Evolutionary conservation across 2,888 invertebrate species (phyloP), one percentile per base, ranked within the genome.

Genomic region (Lasioglossum lativentre): DNA sequence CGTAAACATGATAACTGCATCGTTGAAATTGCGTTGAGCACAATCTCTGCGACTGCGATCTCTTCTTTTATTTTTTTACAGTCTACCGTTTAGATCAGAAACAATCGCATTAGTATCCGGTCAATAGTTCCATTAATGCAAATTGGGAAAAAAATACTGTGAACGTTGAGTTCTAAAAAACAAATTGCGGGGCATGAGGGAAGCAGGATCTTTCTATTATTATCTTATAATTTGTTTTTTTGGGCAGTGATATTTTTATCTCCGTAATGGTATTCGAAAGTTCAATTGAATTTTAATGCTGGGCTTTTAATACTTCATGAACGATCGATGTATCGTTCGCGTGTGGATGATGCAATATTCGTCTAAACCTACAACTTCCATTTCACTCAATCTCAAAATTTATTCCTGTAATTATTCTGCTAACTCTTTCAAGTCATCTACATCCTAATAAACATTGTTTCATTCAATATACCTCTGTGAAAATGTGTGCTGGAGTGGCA

Each of bases 1-100:
- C 27, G 47, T 72, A 83, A 83, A 82, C 42, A 73, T 4, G 52
- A 76, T 83, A 77, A 66, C 42, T 52, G 30, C 6, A 30, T 27
- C 45, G 0, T 16, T 1, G 10, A 38, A 27, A 52, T 40, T 27
- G 4, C 27, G 0, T 0, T 38, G n/a, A 59, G 23, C 40, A 10
- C 14, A 45, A 56, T 45, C 2, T 1, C 5, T 52, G 38, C 4
- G 0, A 4, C 14, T n/a, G 12, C 30, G 8, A 34, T n/a, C 12
- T 19, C 6, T 4, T 19, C 4, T 4, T 2, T 6, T 34, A n/a
- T 72, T 19, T 34, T 59, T 59, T 59, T 16, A 59, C 12, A 45
- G 12, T 72, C 30, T 4, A 42, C 5, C 30, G 72, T 47, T 73
- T 34, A 30, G 10, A 73, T 66, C 34, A 16, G 8, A 8, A 66